Evolutionary conservation across 2,797 vertebrate species (phyloP).

Genomic region (Micromesistius poutassou): DNA sequence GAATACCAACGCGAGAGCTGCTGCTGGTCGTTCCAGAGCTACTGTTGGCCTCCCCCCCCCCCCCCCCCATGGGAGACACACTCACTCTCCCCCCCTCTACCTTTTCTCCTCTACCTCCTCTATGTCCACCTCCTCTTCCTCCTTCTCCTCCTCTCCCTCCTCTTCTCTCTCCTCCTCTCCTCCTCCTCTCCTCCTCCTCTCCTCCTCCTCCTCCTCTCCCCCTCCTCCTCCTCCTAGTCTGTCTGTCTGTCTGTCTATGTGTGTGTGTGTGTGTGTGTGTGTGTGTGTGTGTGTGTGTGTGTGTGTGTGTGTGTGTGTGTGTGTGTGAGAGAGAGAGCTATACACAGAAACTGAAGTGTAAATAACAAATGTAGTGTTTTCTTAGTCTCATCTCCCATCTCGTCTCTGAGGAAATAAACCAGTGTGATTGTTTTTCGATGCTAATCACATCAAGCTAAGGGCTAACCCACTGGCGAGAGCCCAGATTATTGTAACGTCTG

Average conservation of each 20-base stretch:
- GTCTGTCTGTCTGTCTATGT: conserved; percentile 5
- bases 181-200: too few species aligned
- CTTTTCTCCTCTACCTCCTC: too few species aligned
- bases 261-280: conserved; percentile 13
- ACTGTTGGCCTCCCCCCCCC: conserved; percentile 35
- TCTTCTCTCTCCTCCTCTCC: too few species aligned
- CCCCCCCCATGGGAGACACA: neutral
- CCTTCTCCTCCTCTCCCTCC: too few species aligned
- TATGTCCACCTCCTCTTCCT: too few species aligned
- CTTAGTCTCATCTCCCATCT: conserved; percentile 17
- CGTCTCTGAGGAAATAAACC: neutral
- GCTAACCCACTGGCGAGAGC: neutral
- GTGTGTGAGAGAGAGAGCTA: neutral
- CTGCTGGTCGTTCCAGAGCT: too few species aligned
- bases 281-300: neutral
- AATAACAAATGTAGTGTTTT: conserved; percentile 12
- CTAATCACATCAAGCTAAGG: neutral
- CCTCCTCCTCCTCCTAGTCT: neutral
- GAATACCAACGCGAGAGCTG: too few species aligned
- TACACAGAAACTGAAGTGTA: conserved; percentile 15
- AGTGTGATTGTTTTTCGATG: conserved; percentile 5
- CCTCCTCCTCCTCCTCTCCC: too few species aligned
- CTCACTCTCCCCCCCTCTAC: neutral
- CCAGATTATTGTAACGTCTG: neutral
- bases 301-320: too few species aligned